A percentile compares a stretch with the other conserved stretches of the same genome.
These are phyloP conservation scores for Phaetusa simplex DNA, from an alignment of 2,113 vertebrate species.

Conservation along the genomic window DNA sequence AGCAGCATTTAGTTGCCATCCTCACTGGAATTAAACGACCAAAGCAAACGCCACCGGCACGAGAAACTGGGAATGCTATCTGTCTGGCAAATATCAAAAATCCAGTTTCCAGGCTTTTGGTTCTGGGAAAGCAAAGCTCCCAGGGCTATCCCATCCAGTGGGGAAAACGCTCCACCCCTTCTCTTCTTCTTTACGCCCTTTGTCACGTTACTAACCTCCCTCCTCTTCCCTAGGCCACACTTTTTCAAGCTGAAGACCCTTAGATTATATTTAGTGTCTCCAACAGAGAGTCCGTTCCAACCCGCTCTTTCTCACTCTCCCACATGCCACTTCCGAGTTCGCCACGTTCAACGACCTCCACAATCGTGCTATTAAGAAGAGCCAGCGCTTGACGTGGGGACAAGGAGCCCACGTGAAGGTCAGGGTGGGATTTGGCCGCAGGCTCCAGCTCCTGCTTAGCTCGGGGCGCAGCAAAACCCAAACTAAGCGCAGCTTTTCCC, in stretches of 20 bases:
- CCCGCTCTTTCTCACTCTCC: background rate
- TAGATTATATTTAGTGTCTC: background rate
- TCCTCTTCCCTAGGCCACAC: background rate
- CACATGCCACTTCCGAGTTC: too few species aligned
- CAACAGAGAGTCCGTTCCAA: background rate
- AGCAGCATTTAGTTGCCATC: background rate
- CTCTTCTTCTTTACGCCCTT: background rate
- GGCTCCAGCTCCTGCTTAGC: background rate
- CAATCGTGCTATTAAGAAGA: accelerated
- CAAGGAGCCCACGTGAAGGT: background rate
- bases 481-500: background rate
- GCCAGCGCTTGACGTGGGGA: background rate
- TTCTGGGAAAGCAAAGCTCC: background rate
- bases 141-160: background rate
- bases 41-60: background rate
- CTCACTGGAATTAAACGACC: background rate
- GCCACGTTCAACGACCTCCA: background rate
- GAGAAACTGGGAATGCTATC: background rate
- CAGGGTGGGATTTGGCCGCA: background rate
- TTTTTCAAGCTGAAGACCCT: background rate
- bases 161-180: background rate
- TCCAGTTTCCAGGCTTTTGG: background rate
- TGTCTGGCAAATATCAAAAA: background rate
- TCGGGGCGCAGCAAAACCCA: background rate
- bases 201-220: background rate